Evolutionary conservation across 2,113 vertebrate species (phyloP), one percentile per base, ranked within the genome.

Genomic region (Datnioides undecimradiatus): DNA sequence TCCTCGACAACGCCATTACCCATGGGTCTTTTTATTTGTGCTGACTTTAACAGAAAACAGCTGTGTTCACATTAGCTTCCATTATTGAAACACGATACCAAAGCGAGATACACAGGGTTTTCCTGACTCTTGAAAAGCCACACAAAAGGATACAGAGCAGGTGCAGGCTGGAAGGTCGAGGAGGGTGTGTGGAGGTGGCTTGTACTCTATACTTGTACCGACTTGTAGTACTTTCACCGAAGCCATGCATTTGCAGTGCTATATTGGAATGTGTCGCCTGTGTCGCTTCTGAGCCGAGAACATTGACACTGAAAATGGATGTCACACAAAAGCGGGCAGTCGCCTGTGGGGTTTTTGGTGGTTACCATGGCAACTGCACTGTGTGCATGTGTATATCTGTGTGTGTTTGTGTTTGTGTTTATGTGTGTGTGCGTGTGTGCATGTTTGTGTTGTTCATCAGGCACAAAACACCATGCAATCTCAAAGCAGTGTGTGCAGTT

Each of bases 231-330:
- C 58, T 85, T 80, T 71, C 59, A 82, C 70, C 83, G 40, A 41
- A 69, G 64, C 59, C 52, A 9, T 57, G 63, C 52, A 29, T 67
- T 67, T 74, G 51, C 52, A 3, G 70, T 38, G 49, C 76, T 64
- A 79, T 36, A 69, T 52, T 66, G 86, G 84, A 87, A 88, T 62
- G 78, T 82, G 82, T 33, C 23, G 62, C 75, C 19, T 43, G 74
- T 69, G 87, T 80, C 27, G 41, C 76, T 86, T 85, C 46, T 11
- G 6, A 68, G 49, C 60, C 21, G 65, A 70, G 73, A 88, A 88
- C 88, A 85, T 58, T 87, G 87, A 91, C 87, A 85, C 80, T 66
- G 76, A 88, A 89, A 91, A 93, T 91, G 85, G 79, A 93, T 93
- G 92, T 90, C 87, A 85, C 84, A 88, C 71, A 85, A 87, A 91